Conservation (phyloP, 2,888 invertebrate species). For the Strigamia transsilvanica region DNA sequence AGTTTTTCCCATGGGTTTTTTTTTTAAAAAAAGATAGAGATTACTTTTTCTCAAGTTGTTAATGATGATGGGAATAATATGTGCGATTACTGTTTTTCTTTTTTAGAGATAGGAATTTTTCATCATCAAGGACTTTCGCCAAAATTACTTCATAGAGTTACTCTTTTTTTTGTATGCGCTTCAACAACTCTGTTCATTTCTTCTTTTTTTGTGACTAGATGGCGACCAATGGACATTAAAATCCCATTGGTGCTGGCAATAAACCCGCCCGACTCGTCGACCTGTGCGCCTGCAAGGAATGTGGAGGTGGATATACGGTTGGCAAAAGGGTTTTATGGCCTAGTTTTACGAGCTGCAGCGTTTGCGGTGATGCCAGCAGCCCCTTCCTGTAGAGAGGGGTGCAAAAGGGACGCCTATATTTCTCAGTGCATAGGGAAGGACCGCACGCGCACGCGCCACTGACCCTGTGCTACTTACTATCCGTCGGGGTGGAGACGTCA, state of each 20-base stretch:
- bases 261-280: slow-evolving; percentile 48
- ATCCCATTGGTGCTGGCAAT: slow-evolving; percentile 49
- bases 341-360: slow-evolving; percentile 45
- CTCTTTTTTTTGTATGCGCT: slow-evolving; percentile 18
- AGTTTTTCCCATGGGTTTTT: slow-evolving; percentile 4
- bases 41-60: not conserved
- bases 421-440: slow-evolving; percentile 5
- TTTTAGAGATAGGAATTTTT: not conserved
- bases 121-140: slow-evolving; percentile 12
- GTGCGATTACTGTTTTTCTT: slow-evolving; percentile 5
- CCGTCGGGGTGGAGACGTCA: slow-evolving; percentile 36
- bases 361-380: slow-evolving; percentile 42
- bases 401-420: slow-evolving; percentile 13
- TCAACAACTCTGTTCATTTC: slow-evolving; percentile 49
- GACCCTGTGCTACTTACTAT: slow-evolving; percentile 34
- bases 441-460: slow-evolving; percentile 43
- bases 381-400: slow-evolving; percentile 32
- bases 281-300: slow-evolving; percentile 47
- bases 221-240: slow-evolving; percentile 49
- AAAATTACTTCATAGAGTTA: slow-evolving; percentile 33
- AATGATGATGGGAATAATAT: slow-evolving; percentile 46
- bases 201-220: slow-evolving; percentile 47
- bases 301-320: slow-evolving; percentile 41
- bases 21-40: not conserved
- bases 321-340: slow-evolving; percentile 48